Percentiles rank a stretch among this genome's conserved stretches.
Evolutionary conservation across 2,797 vertebrate genomes (phyloP).

Genomic region (Platalea minor): DNA sequence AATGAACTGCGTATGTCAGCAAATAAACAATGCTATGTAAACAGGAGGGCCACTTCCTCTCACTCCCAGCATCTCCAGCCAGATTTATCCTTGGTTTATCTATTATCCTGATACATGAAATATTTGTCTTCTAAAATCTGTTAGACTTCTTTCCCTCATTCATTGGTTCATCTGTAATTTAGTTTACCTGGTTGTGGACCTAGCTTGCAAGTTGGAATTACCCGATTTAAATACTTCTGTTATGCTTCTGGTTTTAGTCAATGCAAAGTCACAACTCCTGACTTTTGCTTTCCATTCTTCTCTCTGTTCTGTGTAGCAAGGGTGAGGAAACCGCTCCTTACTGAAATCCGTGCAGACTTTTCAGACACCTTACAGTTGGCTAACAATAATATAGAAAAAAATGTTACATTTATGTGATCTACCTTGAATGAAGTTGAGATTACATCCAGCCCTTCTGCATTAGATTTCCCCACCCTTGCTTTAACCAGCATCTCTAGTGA

Average conservation of each 20-base stretch:
- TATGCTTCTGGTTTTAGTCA: constrained; percentile 14
- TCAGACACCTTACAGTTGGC: neutral
- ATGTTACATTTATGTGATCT: neutral
- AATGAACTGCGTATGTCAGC: constrained; percentile 60
- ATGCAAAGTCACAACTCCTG: neutral
- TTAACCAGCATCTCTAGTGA: neutral
- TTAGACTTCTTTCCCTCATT: neutral
- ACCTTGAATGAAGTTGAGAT: neutral
- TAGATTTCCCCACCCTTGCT: neutral
- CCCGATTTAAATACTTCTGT: neutral
- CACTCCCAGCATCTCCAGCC: neutral
- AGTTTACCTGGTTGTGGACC: neutral
- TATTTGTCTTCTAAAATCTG: neutral
- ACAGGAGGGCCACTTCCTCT: constrained; percentile 42
- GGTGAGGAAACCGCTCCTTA: neutral
- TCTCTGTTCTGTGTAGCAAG: neutral
- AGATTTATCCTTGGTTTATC: constrained; percentile 19
- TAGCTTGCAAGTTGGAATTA: neutral
- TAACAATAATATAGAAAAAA: neutral
- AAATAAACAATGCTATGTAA: constrained; percentile 56
- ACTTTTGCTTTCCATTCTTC: constrained; percentile 1
- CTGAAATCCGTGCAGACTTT: neutral
- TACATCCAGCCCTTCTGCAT: neutral
- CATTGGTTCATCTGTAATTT: constrained; percentile 1
- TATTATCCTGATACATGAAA: neutral